Evolutionary conservation across 2,888 invertebrate species (phyloP).

Genomic region (Halictus quadricinctus): DNA sequence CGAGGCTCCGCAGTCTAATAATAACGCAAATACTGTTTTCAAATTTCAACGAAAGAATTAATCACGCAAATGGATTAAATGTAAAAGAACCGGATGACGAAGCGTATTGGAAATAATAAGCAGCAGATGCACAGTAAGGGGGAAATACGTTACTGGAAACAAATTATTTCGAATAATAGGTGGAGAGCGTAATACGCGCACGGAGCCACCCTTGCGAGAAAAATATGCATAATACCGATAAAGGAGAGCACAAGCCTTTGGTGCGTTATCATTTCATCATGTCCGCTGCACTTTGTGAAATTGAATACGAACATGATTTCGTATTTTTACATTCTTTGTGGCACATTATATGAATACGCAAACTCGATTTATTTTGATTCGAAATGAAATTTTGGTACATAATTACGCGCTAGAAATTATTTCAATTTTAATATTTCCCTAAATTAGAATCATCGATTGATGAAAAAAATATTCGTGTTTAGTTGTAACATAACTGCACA

Average conservation of each 20-base stretch:
- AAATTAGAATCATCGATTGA: neutral
- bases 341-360: neutral
- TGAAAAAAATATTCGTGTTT: neutral
- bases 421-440: neutral
- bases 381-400: neutral
- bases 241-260: constrained; percentile 2
- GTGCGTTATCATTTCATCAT: neutral
- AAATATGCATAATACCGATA: constrained; percentile 4
- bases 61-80: neutral
- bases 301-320: neutral
- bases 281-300: constrained; percentile 3
- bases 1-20: neutral
- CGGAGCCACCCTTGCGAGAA: neutral
- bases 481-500: neutral
- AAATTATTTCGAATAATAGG: constrained; percentile 4
- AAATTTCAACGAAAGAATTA: neutral
- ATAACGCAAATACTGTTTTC: neutral
- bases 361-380: neutral
- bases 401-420: neutral
- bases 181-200: constrained; percentile 7
- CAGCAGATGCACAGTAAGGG: neutral
- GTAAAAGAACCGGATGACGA: neutral
- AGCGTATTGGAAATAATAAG: neutral
- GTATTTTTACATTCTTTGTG: neutral
- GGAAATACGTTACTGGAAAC: neutral